Base-by-base conservation (phyloP, 2,113 vertebrate species). In the Lipotes vexillifer region DNA sequence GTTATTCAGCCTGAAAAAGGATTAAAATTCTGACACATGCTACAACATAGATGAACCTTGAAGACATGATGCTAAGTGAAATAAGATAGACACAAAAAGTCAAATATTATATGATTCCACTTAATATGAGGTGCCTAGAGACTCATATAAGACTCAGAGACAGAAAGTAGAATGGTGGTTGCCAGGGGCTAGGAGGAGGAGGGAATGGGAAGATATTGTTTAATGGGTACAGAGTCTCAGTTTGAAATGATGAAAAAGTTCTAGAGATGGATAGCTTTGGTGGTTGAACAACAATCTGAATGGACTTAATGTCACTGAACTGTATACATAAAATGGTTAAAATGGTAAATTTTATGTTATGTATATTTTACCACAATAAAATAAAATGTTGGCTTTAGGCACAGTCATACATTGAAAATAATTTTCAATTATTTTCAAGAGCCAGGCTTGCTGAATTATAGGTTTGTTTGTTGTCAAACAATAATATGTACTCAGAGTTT, bases 391-490 rank as follows among this genome's bases (percentile, higher is more conserved):
- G 65, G n/a, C 38, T 78, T 69, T 33, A 72, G 71, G 52, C 49
- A 52, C 21, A 36, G 46, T 57, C 49, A 6, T 69, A 80, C 44
- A 83, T 27, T 83, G 61, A 77, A 87, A 83, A 89, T 71, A 69
- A 80, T 93, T 92, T 93, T 49, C 38, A 83, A 89, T 71, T 63
- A 80, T 93, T 92, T 95, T 57, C 57, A 89, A 78, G 85, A 36
- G 15, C 25, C 55, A 92, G 23, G 46, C 15, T 84, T 89, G 77
- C 18, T 88, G n/a, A 78, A 55, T 61, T 90, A 63, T 74, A 57
- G 31, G 44, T 85, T 71, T 77, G 41, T 74, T 41, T 65, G 36
- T 65, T 66, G 85, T 63, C 46, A 38, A 74, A 38, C 21, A 38
- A 78, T 72, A 63, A 38, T 72, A 81, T 46, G n/a, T 59, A 69